Evolutionary conservation across 1,140 invertebrate genomes (phyloP).

Genomic region (Galendromus occidentalis): DNA sequence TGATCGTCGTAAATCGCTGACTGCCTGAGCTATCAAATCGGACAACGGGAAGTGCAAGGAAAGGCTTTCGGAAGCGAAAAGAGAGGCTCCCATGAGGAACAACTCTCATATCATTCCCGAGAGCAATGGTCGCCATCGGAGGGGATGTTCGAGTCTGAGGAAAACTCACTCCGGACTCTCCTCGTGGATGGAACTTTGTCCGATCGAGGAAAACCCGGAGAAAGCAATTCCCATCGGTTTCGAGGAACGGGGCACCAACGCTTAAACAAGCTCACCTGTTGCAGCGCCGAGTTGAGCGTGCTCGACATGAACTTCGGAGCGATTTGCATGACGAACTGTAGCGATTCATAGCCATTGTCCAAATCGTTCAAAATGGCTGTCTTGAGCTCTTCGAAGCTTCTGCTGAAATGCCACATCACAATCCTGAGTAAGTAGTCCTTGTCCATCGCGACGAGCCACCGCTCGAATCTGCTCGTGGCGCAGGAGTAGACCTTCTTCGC

Average conservation of each 20-base stretch:
- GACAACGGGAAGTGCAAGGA: no score
- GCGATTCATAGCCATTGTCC: not conserved
- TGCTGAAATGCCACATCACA: conserved; percentile 8
- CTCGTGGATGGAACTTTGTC: no score
- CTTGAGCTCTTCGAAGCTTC: conserved; percentile 6
- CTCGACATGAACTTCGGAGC: not conserved
- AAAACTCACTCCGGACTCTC: no score
- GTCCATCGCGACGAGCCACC: conserved; percentile 3
- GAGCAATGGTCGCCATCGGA: no score
- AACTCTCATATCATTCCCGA: no score
- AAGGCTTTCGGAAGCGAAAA: no score
- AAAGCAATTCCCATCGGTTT: no score
- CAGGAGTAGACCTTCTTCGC: not conserved
- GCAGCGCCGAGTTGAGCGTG: conserved; percentile 3
- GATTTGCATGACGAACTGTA: not conserved
- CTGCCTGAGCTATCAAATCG: no score
- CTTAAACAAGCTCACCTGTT: not conserved
- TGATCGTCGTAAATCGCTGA: no score
- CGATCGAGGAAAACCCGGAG: no score
- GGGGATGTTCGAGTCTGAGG: no score
- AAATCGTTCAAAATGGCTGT: not conserved
- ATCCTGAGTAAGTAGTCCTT: not conserved
- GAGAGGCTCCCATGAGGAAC: no score
- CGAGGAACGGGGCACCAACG: not conserved
- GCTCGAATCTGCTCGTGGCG: not conserved